Percentiles rank a stretch among this genome's conserved stretches.
phyloP scores from a whole-genome alignment of 1,140 invertebrate species.

The Anadara kagoshimensis region DNA sequence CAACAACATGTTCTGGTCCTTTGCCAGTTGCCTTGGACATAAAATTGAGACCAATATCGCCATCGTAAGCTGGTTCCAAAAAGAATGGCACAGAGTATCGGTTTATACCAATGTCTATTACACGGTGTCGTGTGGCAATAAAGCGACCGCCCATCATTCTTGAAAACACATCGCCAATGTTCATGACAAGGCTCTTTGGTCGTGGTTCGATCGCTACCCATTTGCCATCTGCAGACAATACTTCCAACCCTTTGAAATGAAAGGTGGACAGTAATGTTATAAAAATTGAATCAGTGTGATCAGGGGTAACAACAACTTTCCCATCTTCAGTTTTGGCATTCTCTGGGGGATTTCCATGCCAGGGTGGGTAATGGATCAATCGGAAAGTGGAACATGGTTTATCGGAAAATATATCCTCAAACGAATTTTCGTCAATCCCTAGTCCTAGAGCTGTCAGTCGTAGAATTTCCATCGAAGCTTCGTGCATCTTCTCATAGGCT shows the following conservation, averaged over 20 bases:
- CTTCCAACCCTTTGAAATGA: conserved; percentile 52
- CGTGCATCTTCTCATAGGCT: conserved; percentile 42
- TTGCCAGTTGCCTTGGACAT: conserved; percentile 25
- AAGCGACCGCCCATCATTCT: conserved; percentile 51
- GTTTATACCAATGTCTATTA: conserved; percentile 53
- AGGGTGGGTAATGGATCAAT: conserved; percentile 57
- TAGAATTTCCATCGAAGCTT: conserved; percentile 52
- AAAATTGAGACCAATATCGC: conserved; percentile 48
- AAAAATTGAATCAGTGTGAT: conserved; percentile 57
- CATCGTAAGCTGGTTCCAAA: conserved; percentile 51
- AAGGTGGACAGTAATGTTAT: conserved; percentile 58
- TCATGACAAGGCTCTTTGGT: conserved; percentile 59
- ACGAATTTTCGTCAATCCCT: conserved; percentile 51
- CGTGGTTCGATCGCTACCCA: conserved; percentile 50
- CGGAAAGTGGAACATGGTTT: conserved; percentile 54
- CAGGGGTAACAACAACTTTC: conserved; percentile 47
- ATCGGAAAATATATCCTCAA: conserved; percentile 46
- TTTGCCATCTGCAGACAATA: conserved; percentile 35
- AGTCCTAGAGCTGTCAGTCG: conserved; percentile 48
- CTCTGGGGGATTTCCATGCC: conserved; percentile 34
- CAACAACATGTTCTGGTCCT: conserved; percentile 30
- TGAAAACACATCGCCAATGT: conserved; percentile 59
- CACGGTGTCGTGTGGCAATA: conserved; percentile 57
- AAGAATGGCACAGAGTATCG: conserved; percentile 59
- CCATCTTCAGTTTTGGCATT: conserved; percentile 46